A percentile compares a stretch with the other conserved stretches of the same genome.
These are phyloP conservation scores for Cyanocitta stelleri DNA, from an alignment of 2,113 vertebrate genomes.

Conservation along the genomic window DNA sequence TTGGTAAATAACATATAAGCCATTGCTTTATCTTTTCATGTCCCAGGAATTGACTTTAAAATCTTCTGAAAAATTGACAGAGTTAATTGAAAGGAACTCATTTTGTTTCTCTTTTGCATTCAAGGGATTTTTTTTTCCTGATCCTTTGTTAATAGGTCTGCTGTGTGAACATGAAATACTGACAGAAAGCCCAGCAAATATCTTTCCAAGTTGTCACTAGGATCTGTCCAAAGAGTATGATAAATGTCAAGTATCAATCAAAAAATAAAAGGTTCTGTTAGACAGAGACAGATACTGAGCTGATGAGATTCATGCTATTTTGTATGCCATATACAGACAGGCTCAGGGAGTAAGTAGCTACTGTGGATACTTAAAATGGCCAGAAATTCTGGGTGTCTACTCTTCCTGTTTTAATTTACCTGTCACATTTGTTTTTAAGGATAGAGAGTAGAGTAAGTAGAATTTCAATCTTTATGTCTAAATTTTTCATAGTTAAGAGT, in stretches of 20 bases:
- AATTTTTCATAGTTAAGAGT: not conserved
- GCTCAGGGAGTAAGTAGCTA: not conserved
- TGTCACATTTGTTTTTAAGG: not conserved
- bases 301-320: not conserved
- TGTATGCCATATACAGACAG: not conserved
- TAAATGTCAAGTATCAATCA: slow-evolving; percentile 29
- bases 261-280: not conserved
- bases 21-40: not conserved
- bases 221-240: not conserved
- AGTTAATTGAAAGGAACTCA: slow-evolving; percentile 22
- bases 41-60: not conserved
- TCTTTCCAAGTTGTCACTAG: slow-evolving; percentile 4
- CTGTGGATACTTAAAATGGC: not conserved
- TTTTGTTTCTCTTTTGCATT: not conserved
- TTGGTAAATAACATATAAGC: not conserved
- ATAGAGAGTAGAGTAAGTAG: not conserved
- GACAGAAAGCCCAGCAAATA: slow-evolving; percentile 7
- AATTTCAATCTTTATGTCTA: not conserved
- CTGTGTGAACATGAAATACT: not conserved
- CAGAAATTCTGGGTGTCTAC: not conserved
- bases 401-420: not conserved
- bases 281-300: not conserved
- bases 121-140: not conserved
- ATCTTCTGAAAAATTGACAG: not conserved
- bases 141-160: not conserved